Percentiles rank a stretch among this genome's conserved stretches.
Conservation (phyloP, 2,888 invertebrate species). For the Endomychus coccineus region DNA sequence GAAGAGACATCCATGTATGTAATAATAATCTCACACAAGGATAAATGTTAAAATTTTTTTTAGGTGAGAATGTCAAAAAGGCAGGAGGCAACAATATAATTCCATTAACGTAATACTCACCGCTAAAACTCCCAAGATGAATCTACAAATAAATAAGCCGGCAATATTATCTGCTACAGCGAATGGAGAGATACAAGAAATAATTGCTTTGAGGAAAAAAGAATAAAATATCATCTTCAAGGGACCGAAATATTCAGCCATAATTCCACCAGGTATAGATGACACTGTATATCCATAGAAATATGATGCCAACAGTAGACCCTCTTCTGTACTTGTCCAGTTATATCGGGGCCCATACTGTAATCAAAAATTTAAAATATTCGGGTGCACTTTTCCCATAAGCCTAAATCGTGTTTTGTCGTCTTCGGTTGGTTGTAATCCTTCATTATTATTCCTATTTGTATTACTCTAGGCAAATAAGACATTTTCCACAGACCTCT, state of each 20-base stretch:
- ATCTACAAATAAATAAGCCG: conserved; percentile 5
- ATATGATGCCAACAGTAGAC: conserved; percentile 51
- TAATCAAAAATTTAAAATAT: conserved; percentile 2
- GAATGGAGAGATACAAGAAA: conserved; percentile 3
- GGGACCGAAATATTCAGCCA: conserved; percentile 49
- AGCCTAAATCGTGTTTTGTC: too few relatives aligned
- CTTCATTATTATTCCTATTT: too few relatives aligned
- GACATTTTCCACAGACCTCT: too few relatives aligned
- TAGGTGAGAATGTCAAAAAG: too few relatives aligned
- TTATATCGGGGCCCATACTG: conserved; percentile 42
- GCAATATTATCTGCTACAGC: conserved; percentile 1
- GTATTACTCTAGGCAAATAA: too few relatives aligned
- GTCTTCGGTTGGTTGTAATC: too few relatives aligned
- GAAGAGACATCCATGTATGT: too few relatives aligned
- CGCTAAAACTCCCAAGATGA: conserved; percentile 3
- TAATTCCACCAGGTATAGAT: conserved; percentile 52
- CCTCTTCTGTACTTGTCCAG: conserved; percentile 50
- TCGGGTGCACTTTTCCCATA: not conserved
- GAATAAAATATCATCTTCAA: not conserved
- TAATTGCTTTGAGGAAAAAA: not conserved
- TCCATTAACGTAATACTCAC: conserved; percentile 3
- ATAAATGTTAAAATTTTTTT: too few relatives aligned
- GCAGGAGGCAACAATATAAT: too few relatives aligned
- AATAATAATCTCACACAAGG: too few relatives aligned
- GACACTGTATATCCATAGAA: conserved; percentile 57